Conservation (phyloP, 2,797 vertebrate genomes). For the Typhlichthys eigenmanni region DNA sequence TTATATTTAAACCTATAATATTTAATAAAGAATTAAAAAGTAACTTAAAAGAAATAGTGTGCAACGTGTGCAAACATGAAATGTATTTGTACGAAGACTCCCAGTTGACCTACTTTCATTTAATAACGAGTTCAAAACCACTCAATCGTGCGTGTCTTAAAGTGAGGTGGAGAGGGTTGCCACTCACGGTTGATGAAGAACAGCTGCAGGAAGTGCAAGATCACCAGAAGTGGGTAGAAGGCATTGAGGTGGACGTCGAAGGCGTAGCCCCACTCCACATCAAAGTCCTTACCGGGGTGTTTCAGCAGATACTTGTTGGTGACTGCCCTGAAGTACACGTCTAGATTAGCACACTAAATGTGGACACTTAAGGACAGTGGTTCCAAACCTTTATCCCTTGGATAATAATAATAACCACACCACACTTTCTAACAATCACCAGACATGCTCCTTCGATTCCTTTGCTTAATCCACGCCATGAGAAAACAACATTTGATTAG, state of each 20-base stretch:
- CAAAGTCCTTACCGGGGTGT: conserved; percentile 84
- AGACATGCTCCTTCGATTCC: no score
- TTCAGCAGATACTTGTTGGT: conserved; percentile 94
- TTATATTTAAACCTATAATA: no score
- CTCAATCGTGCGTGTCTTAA: neutral
- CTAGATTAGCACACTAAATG: neutral
- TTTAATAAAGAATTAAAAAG: no score
- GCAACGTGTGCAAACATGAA: no score
- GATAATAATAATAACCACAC: no score
- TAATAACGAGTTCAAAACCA: neutral
- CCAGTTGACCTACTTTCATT: neutral
- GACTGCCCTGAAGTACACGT: conserved; percentile 80
- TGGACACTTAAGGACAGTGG: no score
- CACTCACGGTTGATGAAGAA: conserved; percentile 98
- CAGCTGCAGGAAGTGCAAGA: conserved; percentile 95
- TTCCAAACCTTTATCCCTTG: no score
- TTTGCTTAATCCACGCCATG: neutral
- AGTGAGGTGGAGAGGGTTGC: neutral
- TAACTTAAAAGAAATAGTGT: no score
- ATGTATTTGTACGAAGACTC: no score
- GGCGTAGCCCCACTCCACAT: conserved; percentile 98
- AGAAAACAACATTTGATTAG: neutral
- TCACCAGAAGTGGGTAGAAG: conserved; percentile 96
- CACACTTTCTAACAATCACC: no score
- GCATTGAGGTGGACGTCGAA: conserved; percentile 98